Evolutionary conservation across 2,888 invertebrate species (phyloP), one percentile per base, ranked within the genome.

Genomic region (Eupsilia transversa): DNA sequence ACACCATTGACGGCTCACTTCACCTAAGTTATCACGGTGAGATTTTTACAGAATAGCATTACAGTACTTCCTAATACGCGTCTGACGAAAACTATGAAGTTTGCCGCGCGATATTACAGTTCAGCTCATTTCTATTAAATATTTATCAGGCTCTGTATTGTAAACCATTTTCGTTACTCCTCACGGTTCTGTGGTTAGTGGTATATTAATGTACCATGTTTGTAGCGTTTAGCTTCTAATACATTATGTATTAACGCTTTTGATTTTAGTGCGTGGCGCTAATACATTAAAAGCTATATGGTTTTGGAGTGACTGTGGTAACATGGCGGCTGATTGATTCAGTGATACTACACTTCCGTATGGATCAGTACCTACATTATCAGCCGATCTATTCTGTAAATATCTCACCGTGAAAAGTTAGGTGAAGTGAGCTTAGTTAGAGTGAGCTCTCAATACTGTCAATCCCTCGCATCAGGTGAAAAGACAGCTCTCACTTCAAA

Each of bases 61-160:
- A n/a, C 1, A 0, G 5, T 12, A 20, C 20, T 23, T n/a, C 23
- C 30, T 66, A 79, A 70, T 79, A 54, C 66, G 59, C 23, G 41
- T 72, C 82, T 79, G 83, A 3, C 12, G 6, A 41, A 59, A 70
- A 27, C 30, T 20, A 33, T 60, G 57, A 41, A 75, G 33, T 72
- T 52, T 9, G 9, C 56, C 46, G 4, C 27, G 12, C 9, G 5
- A 56, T 67, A 67, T 70, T 60, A 74, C 67, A 66, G 65, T 61
- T 69, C 52, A 64, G 35, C 54, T 56, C 30, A 52, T 59, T 61
- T 14, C 54, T 74, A 84, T 84, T 73, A 76, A 84, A 73, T 82
- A 86, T 86, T 80, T 77, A 82, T 74, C 74, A 74, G 41, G 52
- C 46, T 30, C 57, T 59, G 12, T 68, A 68, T 60, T 74, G 64